These are phyloP conservation scores for Folsomia manolachei DNA, from an alignment of 2,888 invertebrate genomes.

Conservation along the genomic window DNA sequence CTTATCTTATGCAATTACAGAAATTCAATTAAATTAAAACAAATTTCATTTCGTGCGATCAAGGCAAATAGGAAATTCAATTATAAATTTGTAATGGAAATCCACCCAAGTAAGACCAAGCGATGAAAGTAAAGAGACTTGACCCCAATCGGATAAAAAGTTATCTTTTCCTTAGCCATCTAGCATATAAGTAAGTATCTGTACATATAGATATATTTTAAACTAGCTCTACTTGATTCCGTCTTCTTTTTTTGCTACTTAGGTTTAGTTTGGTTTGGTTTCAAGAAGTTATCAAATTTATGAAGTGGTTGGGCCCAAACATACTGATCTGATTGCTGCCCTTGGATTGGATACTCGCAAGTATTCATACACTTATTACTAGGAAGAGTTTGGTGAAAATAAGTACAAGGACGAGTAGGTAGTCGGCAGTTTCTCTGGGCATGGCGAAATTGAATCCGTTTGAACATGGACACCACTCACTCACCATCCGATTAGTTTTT, in stretches of 20 bases:
- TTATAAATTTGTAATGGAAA: background rate
- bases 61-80: background rate
- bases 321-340: background rate
- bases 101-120: background rate
- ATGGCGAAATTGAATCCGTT: no score
- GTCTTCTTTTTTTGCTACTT: background rate
- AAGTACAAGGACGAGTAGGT: no score
- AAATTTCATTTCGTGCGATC: background rate
- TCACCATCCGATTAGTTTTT: no score
- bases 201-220: no score
- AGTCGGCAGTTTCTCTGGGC: no score
- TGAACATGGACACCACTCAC: no score
- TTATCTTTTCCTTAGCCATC: background rate
- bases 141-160: background rate
- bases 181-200: no score
- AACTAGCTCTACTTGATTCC: background rate
- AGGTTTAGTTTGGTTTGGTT: no score
- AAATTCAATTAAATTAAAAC: background rate
- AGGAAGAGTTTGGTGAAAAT: no score
- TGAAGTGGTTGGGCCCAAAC: background rate
- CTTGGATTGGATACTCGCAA: background rate
- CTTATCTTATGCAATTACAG: background rate
- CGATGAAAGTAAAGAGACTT: background rate
- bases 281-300: slow-evolving; percentile 7
- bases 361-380: no score